Evolutionary conservation across 2,797 vertebrate genomes (phyloP).

Genomic region (Selene dorsalis): DNA sequence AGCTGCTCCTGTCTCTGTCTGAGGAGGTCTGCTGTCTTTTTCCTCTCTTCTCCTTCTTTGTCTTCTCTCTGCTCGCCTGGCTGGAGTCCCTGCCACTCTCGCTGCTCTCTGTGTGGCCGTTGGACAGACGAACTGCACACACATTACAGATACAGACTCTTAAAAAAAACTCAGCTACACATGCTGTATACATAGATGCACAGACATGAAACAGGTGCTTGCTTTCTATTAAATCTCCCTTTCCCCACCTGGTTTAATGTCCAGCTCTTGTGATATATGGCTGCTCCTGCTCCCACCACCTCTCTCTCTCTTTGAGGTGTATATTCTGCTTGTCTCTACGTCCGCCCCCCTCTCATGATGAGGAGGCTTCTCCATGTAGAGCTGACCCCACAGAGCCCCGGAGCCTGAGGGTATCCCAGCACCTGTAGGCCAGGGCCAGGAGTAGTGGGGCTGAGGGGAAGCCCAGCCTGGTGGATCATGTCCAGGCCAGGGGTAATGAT

Average conservation of each 20-base stretch:
- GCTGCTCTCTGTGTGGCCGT: constrained; percentile 61
- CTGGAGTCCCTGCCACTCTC: constrained; percentile 62
- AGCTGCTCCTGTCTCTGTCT: constrained; percentile 37
- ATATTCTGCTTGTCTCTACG: constrained; percentile 7
- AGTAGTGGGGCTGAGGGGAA: constrained; percentile 14
- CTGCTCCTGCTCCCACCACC: constrained; percentile 22
- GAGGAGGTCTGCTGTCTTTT: constrained; percentile 26
- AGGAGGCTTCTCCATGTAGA: constrained; percentile 43
- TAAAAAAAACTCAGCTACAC: no score
- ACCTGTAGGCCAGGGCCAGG: constrained; percentile 42
- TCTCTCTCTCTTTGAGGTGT: constrained; percentile 24
- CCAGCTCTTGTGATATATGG: constrained; percentile 69
- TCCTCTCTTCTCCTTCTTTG: constrained; percentile 58
- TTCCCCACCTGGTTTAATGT: constrained; percentile 80
- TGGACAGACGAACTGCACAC: constrained; percentile 75
- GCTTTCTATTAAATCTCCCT: neutral
- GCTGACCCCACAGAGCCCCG: constrained; percentile 43
- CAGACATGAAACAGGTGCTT: no score
- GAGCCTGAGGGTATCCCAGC: constrained; percentile 10
- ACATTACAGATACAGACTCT: neutral
- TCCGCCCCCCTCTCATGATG: constrained; percentile 25
- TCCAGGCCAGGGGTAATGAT: constrained; percentile 17
- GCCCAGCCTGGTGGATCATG: constrained; percentile 41
- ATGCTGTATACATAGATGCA: neutral
- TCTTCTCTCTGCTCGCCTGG: constrained; percentile 40